Percentiles rank a stretch among this genome's conserved stretches.
These are phyloP conservation scores for Nyctibius grandis DNA, from an alignment of 2,797 vertebrate species.

Conservation along the genomic window DNA sequence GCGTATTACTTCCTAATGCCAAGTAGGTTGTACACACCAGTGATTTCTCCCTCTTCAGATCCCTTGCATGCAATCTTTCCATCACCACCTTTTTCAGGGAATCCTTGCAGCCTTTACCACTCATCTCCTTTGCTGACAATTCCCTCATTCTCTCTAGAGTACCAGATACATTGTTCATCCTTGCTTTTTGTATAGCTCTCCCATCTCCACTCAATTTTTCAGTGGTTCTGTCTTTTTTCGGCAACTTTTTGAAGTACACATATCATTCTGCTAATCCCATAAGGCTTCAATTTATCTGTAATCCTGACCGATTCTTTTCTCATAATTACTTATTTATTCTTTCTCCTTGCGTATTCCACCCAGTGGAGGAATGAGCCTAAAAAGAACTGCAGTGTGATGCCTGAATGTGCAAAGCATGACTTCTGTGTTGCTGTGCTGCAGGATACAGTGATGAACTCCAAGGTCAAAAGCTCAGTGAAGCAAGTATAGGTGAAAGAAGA, in stretches of 20 bases:
- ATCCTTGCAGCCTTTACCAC: not conserved
- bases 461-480: not conserved
- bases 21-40: not conserved
- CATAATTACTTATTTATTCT: not conserved
- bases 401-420: not conserved
- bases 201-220: not conserved
- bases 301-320: not conserved
- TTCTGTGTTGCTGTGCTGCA: not conserved
- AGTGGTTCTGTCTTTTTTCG: not conserved
- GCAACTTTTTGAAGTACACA: not conserved
- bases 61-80: not conserved
- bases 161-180: not conserved
- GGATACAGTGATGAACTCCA: not conserved
- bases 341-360: not conserved
- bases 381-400: not conserved
- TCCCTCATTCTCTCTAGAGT: not conserved
- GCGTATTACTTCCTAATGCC: not conserved
- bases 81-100: not conserved
- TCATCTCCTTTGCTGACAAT: not conserved
- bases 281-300: not conserved
- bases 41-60: not conserved
- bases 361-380: not conserved
- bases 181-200: not conserved
- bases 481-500: not conserved
- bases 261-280: not conserved